Evolutionary conservation across 2,113 vertebrate genomes (phyloP).

Genomic region (Zosterops lateralis): DNA sequence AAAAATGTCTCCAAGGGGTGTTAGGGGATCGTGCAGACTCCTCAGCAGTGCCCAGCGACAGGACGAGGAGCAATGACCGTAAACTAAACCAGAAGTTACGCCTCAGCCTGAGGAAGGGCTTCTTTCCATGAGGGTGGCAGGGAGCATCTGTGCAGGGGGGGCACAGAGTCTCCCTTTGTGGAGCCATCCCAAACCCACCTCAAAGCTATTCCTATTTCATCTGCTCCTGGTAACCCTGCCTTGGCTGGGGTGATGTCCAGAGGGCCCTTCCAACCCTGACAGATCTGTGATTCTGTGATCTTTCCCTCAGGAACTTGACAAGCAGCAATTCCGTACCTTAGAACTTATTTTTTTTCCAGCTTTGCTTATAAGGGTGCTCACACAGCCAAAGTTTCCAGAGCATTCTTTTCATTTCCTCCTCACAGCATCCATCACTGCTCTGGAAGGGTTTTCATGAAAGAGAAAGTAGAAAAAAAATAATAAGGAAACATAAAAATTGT

Average conservation of each 20-base stretch:
- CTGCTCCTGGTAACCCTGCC: neutral
- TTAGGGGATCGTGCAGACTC: neutral
- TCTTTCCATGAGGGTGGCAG: neutral
- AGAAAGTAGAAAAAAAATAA: neutral
- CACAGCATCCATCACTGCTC: neutral
- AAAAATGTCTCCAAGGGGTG: neutral
- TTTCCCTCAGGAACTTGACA: neutral
- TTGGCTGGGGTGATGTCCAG: neutral
- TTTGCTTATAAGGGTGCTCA: neutral
- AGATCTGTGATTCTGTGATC: neutral
- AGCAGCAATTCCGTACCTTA: neutral
- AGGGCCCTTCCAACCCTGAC: neutral
- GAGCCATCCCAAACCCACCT: neutral
- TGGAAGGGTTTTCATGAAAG: neutral
- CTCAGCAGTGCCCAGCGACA: neutral
- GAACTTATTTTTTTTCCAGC: rapidly evolving
- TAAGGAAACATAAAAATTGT: neutral
- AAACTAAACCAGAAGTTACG: neutral
- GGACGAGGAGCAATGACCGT: neutral
- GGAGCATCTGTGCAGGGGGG: neutral
- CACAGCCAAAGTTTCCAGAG: neutral
- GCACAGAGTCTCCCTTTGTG: neutral
- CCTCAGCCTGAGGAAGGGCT: neutral
- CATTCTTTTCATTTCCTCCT: neutral
- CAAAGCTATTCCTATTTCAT: rapidly evolving